These are phyloP conservation scores for Brienomyrus longianalis DNA, from an alignment of 2,113 vertebrate genomes.

Conservation along the genomic window DNA sequence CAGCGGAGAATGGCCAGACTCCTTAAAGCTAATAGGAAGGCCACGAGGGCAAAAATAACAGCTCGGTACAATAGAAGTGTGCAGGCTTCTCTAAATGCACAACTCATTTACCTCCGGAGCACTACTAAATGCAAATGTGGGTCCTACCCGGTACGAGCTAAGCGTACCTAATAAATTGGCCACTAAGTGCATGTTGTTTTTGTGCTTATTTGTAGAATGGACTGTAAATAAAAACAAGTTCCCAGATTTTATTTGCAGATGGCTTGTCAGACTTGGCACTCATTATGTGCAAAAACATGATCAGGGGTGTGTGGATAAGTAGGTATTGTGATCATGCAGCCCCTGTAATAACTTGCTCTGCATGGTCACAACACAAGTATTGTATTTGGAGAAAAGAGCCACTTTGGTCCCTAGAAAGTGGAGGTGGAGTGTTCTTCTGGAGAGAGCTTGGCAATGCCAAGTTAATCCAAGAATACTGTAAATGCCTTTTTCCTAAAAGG, in stretches of 20 bases:
- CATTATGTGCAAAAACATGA: slow-evolving; percentile 32
- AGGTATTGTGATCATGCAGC: slow-evolving; percentile 49
- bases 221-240: not conserved
- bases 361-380: slow-evolving; percentile 51
- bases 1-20: not conserved
- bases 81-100: not conserved
- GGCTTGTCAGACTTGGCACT: not conserved
- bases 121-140: not conserved
- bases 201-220: not conserved
- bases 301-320: slow-evolving; percentile 45
- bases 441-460: slow-evolving; percentile 8
- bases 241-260: not conserved
- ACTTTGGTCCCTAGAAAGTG: too few species aligned
- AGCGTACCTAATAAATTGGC: not conserved
- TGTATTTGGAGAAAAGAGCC: too few species aligned
- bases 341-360: slow-evolving; percentile 40
- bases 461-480: not conserved
- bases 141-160: not conserved
- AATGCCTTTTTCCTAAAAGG: not conserved
- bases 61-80: not conserved
- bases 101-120: not conserved
- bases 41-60: not conserved
- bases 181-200: not conserved
- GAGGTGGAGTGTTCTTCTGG: not conserved
- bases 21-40: not conserved